phyloP scores from a whole-genome alignment of 2,888 invertebrate species.

The Oxyscelio sp. region DNA sequence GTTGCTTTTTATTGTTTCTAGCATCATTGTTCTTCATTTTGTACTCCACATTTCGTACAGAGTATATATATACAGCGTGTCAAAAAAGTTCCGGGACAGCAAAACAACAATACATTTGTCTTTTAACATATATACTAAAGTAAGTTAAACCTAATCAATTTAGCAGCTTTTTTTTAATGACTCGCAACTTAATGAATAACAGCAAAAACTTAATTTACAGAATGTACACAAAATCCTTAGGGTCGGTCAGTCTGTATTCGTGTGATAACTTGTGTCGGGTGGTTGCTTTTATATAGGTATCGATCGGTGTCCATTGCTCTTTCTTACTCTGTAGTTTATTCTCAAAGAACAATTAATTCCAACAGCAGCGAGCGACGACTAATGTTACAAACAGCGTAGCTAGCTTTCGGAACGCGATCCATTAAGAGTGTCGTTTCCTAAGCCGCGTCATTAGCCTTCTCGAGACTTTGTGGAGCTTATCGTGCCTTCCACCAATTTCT shows the following conservation, averaged over 20 bases:
- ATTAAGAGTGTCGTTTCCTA: slow-evolving; percentile 69
- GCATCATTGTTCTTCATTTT: too few species aligned
- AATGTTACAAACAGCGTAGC: slow-evolving; percentile 77
- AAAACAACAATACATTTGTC: slow-evolving; percentile 1
- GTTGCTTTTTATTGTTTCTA: too few species aligned
- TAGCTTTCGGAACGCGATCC: slow-evolving; percentile 68
- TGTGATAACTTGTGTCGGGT: slow-evolving; percentile 58
- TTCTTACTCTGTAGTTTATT: slow-evolving; percentile 49
- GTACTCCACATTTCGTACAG: too few species aligned
- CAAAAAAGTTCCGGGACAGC: too few species aligned
- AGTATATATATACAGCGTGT: too few species aligned
- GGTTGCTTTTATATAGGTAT: slow-evolving; percentile 54
- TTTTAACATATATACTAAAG: not conserved
- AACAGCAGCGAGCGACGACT: slow-evolving; percentile 71
- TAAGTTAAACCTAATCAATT: slow-evolving; percentile 17
- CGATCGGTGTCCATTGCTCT: slow-evolving; percentile 31
- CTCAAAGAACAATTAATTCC: slow-evolving; percentile 72
- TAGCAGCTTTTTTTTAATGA: slow-evolving; percentile 5
- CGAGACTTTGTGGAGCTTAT: slow-evolving; percentile 73
- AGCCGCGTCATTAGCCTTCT: slow-evolving; percentile 73
- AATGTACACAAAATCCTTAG: slow-evolving; percentile 20
- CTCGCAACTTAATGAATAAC: slow-evolving; percentile 45
- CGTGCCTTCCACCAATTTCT: slow-evolving; percentile 68
- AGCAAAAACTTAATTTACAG: slow-evolving; percentile 24
- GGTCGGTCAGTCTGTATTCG: slow-evolving; percentile 29